Conservation (phyloP, 2,888 invertebrate genomes). For the Dimorphilus gyrociliatus region DNA sequence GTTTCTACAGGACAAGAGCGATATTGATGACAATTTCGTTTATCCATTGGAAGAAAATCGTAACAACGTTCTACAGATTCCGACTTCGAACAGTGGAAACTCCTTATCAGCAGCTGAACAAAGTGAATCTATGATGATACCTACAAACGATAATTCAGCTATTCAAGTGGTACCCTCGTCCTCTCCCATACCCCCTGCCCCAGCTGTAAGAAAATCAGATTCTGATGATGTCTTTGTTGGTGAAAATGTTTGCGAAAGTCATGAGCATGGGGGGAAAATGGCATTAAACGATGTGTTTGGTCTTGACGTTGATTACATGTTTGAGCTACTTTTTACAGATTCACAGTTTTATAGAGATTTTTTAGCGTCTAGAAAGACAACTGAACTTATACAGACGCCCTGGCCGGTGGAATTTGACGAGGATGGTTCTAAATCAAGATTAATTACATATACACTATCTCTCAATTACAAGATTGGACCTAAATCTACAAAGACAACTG, state of each 20-base stretch:
- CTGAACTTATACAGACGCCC: constrained; percentile 46
- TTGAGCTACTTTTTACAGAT: constrained; percentile 79
- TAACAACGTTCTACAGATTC: no score
- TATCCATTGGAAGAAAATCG: no score
- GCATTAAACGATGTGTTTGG: constrained; percentile 56
- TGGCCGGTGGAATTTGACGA: constrained; percentile 56
- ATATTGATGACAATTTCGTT: no score
- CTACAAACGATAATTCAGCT: no score
- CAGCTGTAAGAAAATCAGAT: no score
- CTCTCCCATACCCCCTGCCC: no score
- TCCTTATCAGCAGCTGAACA: no score
- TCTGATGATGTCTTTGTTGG: no score
- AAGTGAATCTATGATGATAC: no score
- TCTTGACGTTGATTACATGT: constrained; percentile 71
- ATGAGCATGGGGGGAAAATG: constrained; percentile 25
- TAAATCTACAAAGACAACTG: constrained; percentile 68
- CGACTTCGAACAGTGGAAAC: no score
- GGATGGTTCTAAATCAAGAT: constrained; percentile 55
- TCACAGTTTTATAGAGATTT: constrained; percentile 76
- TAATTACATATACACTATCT: constrained; percentile 63
- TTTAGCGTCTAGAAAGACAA: constrained; percentile 59
- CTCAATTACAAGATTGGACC: constrained; percentile 75
- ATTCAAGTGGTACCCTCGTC: no score
- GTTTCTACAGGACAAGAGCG: no score
- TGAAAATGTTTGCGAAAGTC: constrained; percentile 16